Conservation (phyloP, 2,797 vertebrate species). For the Ceryle rudis region DNA sequence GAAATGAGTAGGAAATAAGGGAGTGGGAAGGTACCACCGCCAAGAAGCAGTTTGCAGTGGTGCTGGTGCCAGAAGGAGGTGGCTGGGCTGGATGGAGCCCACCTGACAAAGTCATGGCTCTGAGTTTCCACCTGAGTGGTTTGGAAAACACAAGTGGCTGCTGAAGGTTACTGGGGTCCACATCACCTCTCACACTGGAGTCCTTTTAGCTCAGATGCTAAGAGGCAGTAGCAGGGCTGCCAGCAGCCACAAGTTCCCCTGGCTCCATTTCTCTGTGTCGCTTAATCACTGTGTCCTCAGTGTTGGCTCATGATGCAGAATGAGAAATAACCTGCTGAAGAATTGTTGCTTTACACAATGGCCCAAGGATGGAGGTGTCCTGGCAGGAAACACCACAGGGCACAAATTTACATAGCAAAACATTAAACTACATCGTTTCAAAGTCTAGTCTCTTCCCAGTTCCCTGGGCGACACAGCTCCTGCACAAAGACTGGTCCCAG, state of each 20-base stretch:
- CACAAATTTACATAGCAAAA: not conserved
- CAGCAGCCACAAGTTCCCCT: not conserved
- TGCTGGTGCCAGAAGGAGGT: not conserved
- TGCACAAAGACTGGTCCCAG: not conserved
- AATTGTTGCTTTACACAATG: rapidly evolving
- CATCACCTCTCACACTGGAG: not conserved
- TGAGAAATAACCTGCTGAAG: not conserved
- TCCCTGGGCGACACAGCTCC: not conserved
- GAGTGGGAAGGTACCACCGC: not conserved
- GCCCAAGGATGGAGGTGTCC: not conserved
- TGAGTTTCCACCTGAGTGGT: not conserved
- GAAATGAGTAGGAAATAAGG: not conserved
- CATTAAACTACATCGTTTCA: not conserved
- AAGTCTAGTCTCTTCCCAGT: not conserved
- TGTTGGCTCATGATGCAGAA: not conserved
- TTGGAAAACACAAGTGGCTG: not conserved
- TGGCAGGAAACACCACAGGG: not conserved
- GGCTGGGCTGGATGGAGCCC: not conserved
- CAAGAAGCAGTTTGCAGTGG: not conserved
- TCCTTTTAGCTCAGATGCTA: not conserved
- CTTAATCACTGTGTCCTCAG: not conserved
- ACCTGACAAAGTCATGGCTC: not conserved
- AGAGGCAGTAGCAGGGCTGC: not conserved
- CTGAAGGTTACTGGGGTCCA: not conserved
- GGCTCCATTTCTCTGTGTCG: not conserved